A percentile compares a stretch with the other conserved stretches of the same genome.
phyloP scores from a whole-genome alignment of 2,113 vertebrate genomes.

The Leiothrix lutea region DNA sequence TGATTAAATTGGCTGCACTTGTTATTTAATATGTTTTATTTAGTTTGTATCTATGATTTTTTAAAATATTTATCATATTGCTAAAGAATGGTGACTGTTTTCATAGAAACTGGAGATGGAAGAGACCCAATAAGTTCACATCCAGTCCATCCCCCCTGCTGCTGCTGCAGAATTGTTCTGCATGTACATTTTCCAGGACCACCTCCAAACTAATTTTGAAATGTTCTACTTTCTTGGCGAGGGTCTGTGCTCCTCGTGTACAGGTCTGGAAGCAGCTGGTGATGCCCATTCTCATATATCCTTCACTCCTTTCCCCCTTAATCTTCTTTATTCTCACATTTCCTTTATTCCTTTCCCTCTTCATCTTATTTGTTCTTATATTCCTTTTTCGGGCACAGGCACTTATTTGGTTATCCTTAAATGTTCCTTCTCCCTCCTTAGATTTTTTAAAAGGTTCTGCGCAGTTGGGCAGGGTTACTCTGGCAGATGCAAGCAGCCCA shows the following conservation, averaged over 20 bases:
- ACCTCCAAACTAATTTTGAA: slow-evolving; percentile 30
- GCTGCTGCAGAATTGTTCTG: slow-evolving; percentile 30
- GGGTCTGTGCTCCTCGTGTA: neutral
- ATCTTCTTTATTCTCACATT: neutral
- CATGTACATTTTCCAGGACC: slow-evolving; percentile 40
- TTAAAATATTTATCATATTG: slow-evolving; percentile 64
- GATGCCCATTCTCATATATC: neutral
- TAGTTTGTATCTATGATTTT: slow-evolving; percentile 66
- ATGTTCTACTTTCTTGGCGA: neutral
- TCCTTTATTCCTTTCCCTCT: neutral
- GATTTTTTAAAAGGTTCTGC: neutral
- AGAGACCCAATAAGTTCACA: slow-evolving; percentile 63
- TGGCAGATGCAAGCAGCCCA: slow-evolving; percentile 37
- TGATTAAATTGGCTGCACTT: slow-evolving; percentile 67
- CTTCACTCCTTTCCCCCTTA: neutral
- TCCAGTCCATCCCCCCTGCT: slow-evolving; percentile 64
- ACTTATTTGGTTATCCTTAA: slow-evolving; percentile 2
- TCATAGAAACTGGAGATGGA: slow-evolving; percentile 63
- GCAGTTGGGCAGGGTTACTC: slow-evolving; percentile 25
- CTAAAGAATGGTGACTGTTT: slow-evolving; percentile 67
- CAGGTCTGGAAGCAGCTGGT: neutral
- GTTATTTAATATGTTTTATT: slow-evolving; percentile 69
- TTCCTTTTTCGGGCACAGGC: neutral
- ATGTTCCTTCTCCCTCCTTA: neutral
- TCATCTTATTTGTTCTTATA: neutral